phyloP scores from a whole-genome alignment of 2,113 vertebrate genomes.

The Cephalophus harveyi region DNA sequence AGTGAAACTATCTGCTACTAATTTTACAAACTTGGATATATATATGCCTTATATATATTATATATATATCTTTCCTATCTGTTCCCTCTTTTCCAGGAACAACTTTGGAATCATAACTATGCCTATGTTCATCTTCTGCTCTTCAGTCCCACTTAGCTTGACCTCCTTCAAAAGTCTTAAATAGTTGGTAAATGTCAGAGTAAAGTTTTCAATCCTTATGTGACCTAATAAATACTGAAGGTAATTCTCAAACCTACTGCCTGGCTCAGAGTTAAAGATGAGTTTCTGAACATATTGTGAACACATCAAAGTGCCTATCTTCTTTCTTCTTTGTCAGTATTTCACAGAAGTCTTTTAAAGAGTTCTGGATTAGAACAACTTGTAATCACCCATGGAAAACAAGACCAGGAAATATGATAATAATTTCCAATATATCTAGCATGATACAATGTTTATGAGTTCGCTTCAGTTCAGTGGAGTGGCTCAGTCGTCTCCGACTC shows the following conservation, averaged over 20 bases:
- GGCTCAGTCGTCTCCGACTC: no score
- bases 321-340: neutral
- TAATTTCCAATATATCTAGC: slow-evolving; percentile 13
- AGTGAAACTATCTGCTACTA: neutral
- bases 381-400: neutral
- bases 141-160: neutral
- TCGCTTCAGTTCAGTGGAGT: no score
- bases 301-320: neutral
- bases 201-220: neutral
- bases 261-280: neutral
- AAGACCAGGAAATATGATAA: neutral
- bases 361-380: neutral
- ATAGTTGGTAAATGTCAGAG: neutral
- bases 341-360: neutral
- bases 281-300: neutral
- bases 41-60: neutral
- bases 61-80: neutral
- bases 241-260: neutral
- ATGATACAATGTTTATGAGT: neutral
- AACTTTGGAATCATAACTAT: neutral
- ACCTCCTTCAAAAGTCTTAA: neutral
- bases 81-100: neutral
- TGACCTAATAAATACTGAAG: neutral
- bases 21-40: neutral
- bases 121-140: neutral